Conservation (phyloP, 2,888 invertebrate genomes). For the Bombylius major region DNA sequence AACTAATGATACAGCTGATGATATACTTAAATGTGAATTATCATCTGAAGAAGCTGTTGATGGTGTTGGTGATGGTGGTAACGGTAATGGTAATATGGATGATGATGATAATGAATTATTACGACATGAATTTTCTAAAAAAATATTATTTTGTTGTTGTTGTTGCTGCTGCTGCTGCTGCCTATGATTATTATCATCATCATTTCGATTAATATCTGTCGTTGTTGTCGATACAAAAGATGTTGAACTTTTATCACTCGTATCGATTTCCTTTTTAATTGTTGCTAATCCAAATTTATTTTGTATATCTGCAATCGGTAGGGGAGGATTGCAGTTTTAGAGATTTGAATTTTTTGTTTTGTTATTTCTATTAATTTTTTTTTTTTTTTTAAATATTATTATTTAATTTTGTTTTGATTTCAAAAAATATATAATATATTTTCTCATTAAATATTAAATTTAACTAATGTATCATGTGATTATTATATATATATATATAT, state of each 20-base stretch:
- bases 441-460: constrained; percentile 1
- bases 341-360: constrained; percentile 12
- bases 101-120: not conserved
- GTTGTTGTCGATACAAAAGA: not conserved
- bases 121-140: not conserved
- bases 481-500: constrained; percentile 5
- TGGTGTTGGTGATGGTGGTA: constrained; percentile 8
- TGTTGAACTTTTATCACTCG: constrained; percentile 1
- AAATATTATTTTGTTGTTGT: constrained; percentile 9
- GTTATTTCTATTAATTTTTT: constrained; percentile 11
- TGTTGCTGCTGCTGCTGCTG: constrained; percentile 14
- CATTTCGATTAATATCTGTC: not conserved
- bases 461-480: not conserved
- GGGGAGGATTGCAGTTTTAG: constrained; percentile 22
- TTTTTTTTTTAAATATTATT: constrained; percentile 10
- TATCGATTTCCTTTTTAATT: constrained; percentile 12
- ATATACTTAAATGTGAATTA: constrained; percentile 21
- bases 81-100: not conserved
- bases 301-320: constrained; percentile 24
- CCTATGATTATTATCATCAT: constrained; percentile 23
- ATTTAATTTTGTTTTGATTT: constrained; percentile 7
- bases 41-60: constrained; percentile 9
- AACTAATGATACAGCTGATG: constrained; percentile 32
- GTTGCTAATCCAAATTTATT: constrained; percentile 17
- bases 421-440: not conserved